Evolutionary conservation across 2,888 invertebrate genomes (phyloP).

Genomic region (Agrotis puta): DNA sequence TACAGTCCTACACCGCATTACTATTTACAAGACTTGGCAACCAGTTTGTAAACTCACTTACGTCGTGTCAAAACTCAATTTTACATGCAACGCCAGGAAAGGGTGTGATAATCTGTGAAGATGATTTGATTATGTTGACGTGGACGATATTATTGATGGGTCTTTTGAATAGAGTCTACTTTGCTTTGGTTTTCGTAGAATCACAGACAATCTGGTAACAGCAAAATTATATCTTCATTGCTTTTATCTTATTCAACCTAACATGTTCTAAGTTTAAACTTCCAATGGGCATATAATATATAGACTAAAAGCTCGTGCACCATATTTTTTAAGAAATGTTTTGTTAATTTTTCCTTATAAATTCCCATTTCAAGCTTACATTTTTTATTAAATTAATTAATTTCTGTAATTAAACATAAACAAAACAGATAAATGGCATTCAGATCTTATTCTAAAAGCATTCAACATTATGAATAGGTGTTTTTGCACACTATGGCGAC

Average conservation of each 20-base stretch:
- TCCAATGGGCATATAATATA: too few relatives aligned
- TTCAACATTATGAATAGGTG: too few relatives aligned
- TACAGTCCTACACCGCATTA: conserved; percentile 37
- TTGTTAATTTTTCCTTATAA: background rate
- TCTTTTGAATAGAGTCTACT: background rate
- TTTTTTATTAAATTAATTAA: too few relatives aligned
- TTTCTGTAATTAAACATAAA: too few relatives aligned
- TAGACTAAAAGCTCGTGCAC: too few relatives aligned
- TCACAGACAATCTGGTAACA: background rate
- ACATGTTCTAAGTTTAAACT: background rate
- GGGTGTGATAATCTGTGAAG: conserved; percentile 31
- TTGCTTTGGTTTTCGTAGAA: background rate
- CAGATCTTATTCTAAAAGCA: too few relatives aligned
- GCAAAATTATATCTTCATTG: too few relatives aligned
- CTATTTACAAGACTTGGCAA: conserved; percentile 55
- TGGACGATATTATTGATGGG: background rate
- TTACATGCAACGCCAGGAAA: conserved; percentile 13
- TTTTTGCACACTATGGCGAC: too few relatives aligned
- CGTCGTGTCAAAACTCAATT: conserved; percentile 56
- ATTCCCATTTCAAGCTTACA: background rate
- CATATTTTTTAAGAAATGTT: too few relatives aligned
- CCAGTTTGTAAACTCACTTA: conserved; percentile 59
- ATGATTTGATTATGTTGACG: conserved; percentile 25
- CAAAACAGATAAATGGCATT: too few relatives aligned
- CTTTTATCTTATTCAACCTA: too few relatives aligned